phyloP scores from a whole-genome alignment of 2,888 invertebrate species.

The Prosopocoilus inquinatus region DNA sequence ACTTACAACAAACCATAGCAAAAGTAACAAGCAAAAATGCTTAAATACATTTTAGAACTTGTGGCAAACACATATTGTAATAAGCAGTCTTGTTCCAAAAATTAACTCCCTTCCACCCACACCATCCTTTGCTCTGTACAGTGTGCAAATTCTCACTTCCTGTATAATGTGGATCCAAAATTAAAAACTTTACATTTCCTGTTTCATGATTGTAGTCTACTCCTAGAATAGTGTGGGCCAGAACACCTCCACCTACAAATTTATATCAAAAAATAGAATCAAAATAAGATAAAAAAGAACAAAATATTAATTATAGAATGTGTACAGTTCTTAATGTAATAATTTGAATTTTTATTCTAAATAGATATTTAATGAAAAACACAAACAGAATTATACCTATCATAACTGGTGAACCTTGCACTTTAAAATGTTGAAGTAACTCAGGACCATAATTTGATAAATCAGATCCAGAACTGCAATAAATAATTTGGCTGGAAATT shows the following conservation, averaged over 20 bases:
- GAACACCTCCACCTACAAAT: conserved; percentile 83
- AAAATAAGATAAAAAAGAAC: background rate
- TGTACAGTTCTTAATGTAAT: no score
- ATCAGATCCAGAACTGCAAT: conserved; percentile 83
- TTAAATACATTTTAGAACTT: conserved; percentile 56
- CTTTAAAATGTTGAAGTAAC: conserved; percentile 85
- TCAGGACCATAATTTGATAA: conserved; percentile 76
- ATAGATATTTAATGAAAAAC: no score
- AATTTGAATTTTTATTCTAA: no score
- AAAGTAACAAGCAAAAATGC: conserved; percentile 3
- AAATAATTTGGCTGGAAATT: conserved; percentile 77
- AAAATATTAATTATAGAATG: conserved; percentile 5
- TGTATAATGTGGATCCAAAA: conserved; percentile 97
- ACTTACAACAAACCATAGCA: background rate
- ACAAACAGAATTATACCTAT: conserved; percentile 64
- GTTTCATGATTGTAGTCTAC: conserved; percentile 80
- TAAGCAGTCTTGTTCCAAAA: conserved; percentile 96
- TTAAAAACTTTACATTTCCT: conserved; percentile 85
- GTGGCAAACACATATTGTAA: conserved; percentile 96
- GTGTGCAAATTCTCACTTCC: conserved; percentile 78
- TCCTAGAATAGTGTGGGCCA: conserved; percentile 97
- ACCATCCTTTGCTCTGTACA: conserved; percentile 87
- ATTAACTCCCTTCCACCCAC: conserved; percentile 91
- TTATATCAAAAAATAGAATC: background rate
- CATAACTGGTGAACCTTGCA: conserved; percentile 96